Percentiles rank a stretch among this genome's conserved stretches.
phyloP scores from a whole-genome alignment of 1,140 invertebrate genomes.

The Agrypnia vestita region DNA sequence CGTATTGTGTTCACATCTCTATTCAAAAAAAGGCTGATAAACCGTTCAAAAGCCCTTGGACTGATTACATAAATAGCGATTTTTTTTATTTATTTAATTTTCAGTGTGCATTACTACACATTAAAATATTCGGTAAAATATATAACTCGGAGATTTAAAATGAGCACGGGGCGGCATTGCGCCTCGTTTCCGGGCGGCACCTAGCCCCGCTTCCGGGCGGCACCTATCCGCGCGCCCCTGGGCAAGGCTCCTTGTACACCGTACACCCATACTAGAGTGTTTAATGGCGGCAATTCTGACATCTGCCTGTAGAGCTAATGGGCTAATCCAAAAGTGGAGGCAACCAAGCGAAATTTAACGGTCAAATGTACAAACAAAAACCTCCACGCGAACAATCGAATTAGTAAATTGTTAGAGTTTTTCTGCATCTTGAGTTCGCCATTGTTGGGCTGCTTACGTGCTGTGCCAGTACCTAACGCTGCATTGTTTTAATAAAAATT shows the following conservation, averaged over 20 bases:
- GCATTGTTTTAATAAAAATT: too few relatives aligned
- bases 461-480: too few relatives aligned
- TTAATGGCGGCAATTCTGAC: slow-evolving; percentile 32
- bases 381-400: slow-evolving; percentile 44
- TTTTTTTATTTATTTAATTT: too few relatives aligned
- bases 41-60: too few relatives aligned
- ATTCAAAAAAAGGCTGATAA: too few relatives aligned
- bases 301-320: slow-evolving; percentile 44
- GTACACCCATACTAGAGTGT: slow-evolving; percentile 23
- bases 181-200: too few relatives aligned
- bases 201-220: neutral
- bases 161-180: too few relatives aligned
- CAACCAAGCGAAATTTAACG: slow-evolving; percentile 45
- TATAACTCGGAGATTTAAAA: too few relatives aligned
- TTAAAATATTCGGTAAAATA: too few relatives aligned
- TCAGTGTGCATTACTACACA: too few relatives aligned
- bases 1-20: too few relatives aligned
- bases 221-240: neutral
- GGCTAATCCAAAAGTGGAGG: slow-evolving; percentile 41
- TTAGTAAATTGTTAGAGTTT: slow-evolving; percentile 36
- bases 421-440: slow-evolving; percentile 30
- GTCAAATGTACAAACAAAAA: slow-evolving; percentile 46
- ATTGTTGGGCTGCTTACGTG: neutral
- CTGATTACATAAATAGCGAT: too few relatives aligned
- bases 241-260: neutral